phyloP scores from a whole-genome alignment of 2,113 vertebrate species.

The Grammomys dolichurus region DNA sequence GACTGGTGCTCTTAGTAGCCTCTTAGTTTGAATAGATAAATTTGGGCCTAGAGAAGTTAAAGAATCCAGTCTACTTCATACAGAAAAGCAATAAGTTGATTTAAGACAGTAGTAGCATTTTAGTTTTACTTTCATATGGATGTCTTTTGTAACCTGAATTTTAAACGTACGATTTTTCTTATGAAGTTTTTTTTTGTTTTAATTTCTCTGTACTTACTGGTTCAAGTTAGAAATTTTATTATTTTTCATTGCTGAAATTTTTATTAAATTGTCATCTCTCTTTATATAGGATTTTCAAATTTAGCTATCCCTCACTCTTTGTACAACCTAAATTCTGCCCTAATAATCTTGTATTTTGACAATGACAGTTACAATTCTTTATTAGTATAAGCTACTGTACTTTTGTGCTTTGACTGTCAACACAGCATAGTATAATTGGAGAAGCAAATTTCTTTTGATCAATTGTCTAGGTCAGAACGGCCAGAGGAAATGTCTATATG shows the following conservation, averaged over 20 bases:
- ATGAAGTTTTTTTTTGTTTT: background rate
- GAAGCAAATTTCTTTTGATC: background rate
- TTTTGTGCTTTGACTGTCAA: background rate
- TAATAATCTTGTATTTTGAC: background rate
- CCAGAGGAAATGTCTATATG: background rate
- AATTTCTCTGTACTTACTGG: background rate
- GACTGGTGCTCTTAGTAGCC: background rate
- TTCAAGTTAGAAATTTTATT: background rate
- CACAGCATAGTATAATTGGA: background rate
- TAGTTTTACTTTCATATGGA: background rate
- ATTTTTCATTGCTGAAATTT: background rate
- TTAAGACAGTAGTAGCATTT: background rate
- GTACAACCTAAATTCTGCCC: background rate
- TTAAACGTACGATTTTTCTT: background rate
- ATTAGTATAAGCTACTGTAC: background rate
- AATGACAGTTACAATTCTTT: background rate
- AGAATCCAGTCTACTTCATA: rapidly evolving
- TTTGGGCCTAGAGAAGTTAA: background rate
- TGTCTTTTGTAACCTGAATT: background rate
- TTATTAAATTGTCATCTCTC: background rate
- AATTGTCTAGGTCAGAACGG: background rate
- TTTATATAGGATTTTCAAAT: background rate
- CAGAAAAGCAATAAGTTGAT: background rate
- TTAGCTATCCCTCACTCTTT: background rate
- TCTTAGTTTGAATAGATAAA: background rate